Evolutionary conservation across 2,888 invertebrate species (phyloP), one percentile per base, ranked within the genome.

Genomic region (Eilema sororculum): DNA sequence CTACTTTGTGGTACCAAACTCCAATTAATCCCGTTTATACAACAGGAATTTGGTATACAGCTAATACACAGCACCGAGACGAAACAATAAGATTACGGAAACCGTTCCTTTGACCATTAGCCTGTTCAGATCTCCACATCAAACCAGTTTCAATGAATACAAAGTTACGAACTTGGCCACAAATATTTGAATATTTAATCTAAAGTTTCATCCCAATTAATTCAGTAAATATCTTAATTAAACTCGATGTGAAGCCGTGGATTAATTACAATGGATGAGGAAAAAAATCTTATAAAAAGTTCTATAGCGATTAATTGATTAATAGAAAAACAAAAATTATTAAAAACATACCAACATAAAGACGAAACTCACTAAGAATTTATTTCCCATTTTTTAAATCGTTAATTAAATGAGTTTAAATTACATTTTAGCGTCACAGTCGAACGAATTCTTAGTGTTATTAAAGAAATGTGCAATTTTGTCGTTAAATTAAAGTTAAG

Each of bases 231-330:
- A 62, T 62, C 25, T 62, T 41, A 25, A 25, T 25, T 25, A 62
- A 62, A 41, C 20, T 62, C 20, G 20, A 20, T 62, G 25, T 20
- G 2, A 61, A 61, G 33, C 33, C 22, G 33, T 33, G 16, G 25
- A 25, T 62, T 30, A 62, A 41, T 25, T 25, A 37, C 22, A 86
- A 86, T 84, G 84, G 77, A 79, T 73, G 77, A 83, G 83, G 84
- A 12, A 37, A 37, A 86, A 86, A 78, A 85, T 84, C 84, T 86
- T 79, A 70, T 41, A 67, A 72, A 73, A 71, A 81, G 79, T 84
- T 85, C 67, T 24, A 9, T 6, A 46, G 20, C 22, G 68, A 68
- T 68, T 75, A 80, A 41, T 16, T 13, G 1, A 6, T 33, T 8
- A 33, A 33, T 33, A 33, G 28, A 6, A 33, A 8, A n/a, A n/a